Evolutionary conservation across 1,140 invertebrate species (phyloP), one percentile per base, ranked within the genome.

Genomic region (Ladona fulva): DNA sequence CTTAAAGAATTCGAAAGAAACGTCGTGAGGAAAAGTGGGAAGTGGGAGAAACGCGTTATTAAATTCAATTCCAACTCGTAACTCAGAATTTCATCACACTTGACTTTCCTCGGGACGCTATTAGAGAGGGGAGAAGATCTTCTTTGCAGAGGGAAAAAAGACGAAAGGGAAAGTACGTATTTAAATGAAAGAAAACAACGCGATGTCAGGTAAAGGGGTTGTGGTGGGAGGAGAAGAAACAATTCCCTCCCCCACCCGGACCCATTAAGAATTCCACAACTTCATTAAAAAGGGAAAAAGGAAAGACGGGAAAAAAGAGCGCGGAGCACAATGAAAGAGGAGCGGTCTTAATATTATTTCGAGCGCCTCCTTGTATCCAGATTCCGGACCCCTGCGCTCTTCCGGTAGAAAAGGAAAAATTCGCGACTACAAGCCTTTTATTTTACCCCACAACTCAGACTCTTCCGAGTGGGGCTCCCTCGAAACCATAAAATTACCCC

Each of bases 201-300:
- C 14, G 52, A 16, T 19, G 14, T 12, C 52, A 66, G 10, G 44
- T 11, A n/a, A n/a, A n/a, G n/a, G n/a, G n/a, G n/a, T n/a, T n/a
- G n/a, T n/a, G n/a, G n/a, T 10, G 19, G 44, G 44, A 19, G 19
- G 19, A 52, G 44, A 52, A 52, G 44, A 52, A 52, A 52, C 44
- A 52, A 52, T 52, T 52, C 44, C 44, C 10, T n/a, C 44, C 44
- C 44, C 19, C 19, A 11, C 44, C 44, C 44, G 10, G 19, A 19
- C 44, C 44, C 44, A 52, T 52, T 52, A 52, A 52, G 44, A 52
- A 52, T 66, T 66, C 52, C 52, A 66, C 52, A 66, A 66, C 52
- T 66, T 66, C 52, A 22, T 66, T 66, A 19, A 66, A 66, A 66
- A 66, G n/a, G 1, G 1, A 12, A 66, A 52, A 11, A 52, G 44